Conservation (phyloP, 2,888 invertebrate species). For the Stenchaetothrips biformis region DNA sequence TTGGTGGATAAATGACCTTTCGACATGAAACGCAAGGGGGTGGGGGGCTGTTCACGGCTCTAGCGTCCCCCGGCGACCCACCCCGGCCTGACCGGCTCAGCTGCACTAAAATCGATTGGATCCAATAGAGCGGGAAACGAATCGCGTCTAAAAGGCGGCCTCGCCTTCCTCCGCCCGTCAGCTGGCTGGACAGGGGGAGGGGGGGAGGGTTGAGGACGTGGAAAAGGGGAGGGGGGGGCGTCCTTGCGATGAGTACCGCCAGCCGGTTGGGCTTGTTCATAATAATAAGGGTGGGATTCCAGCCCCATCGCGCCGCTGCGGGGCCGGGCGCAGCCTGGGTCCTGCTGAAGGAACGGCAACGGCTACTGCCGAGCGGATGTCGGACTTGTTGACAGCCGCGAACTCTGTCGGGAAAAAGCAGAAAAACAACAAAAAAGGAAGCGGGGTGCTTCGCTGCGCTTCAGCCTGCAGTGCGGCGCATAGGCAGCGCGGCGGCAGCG, state of each 20-base stretch:
- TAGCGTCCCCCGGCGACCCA: background rate
- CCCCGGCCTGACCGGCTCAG: conserved; percentile 12
- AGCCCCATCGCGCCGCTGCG: background rate
- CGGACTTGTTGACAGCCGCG: no score
- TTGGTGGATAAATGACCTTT: conserved; percentile 23
- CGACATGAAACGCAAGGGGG: background rate
- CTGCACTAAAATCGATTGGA: conserved; percentile 24
- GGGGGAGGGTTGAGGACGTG: no score
- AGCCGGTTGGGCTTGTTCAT: no score
- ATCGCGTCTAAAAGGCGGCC: conserved; percentile 13
- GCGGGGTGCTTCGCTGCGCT: background rate
- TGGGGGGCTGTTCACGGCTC: background rate
- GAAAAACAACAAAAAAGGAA: no score
- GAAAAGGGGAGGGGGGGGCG: background rate
- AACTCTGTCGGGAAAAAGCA: no score
- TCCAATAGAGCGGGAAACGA: conserved; percentile 24
- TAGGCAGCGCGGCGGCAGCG: background rate
- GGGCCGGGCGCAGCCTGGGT: background rate
- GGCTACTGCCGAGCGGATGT: no score
- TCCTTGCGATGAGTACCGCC: background rate
- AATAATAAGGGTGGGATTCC: no score
- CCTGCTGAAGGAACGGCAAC: no score
- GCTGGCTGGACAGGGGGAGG: background rate
- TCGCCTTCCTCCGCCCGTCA: conserved; percentile 6
- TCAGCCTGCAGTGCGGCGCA: background rate